Base-by-base conservation (phyloP, 37 sponge, comb jelly and placozoan species). In the Axinella damicornis region DNA sequence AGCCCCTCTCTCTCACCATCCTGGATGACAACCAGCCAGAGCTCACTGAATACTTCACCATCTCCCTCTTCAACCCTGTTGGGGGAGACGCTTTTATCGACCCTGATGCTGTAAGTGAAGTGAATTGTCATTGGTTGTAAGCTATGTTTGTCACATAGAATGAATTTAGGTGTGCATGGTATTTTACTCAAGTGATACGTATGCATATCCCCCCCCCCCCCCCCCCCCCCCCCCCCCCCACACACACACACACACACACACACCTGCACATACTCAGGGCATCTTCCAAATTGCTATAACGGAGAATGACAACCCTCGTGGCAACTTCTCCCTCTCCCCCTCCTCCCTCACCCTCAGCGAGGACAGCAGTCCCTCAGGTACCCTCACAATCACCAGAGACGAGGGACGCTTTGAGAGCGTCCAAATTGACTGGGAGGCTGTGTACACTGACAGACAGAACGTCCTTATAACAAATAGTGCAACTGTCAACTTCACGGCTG, bases 21-120 rank as follows among this genome's bases (percentile, higher is more conserved):
- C 25, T 89, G n/a, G 92, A 96, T 69, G 92, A 96, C 36, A 37
- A 37, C n/a, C n/a, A 36, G 5, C 94, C 97, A 18, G 94, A 94
- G 55, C 17, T 85, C 32, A 81, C 57, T 4, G 94, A 96, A 41
- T 69, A 72, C 55, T 91, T 96, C 66, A 89, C 81, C n/a, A 53
- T 96, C 9, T 35, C 25, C 0, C 97, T 96, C n/a, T 22, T 74
- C 16, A 71, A 88, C 55, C 87, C 89, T 46, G 30, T 38, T 20
- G 92, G 94, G 25, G 87, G 88, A 0, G 57, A 37, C 16, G 89
- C 90, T 55, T 38, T 93, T 24, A 59, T 93, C 14, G 71, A 81
- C 36, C 67, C 73, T 18, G 37, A 71, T 21, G 73, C 82, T 52
- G 94, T 93, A 32, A 87, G 88, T 66, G 6, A n/a, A n/a, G n/a